Evolutionary conservation across 2,888 invertebrate species (phyloP), one percentile per base, ranked within the genome.

Genomic region (Drosophila nigricruria): DNA sequence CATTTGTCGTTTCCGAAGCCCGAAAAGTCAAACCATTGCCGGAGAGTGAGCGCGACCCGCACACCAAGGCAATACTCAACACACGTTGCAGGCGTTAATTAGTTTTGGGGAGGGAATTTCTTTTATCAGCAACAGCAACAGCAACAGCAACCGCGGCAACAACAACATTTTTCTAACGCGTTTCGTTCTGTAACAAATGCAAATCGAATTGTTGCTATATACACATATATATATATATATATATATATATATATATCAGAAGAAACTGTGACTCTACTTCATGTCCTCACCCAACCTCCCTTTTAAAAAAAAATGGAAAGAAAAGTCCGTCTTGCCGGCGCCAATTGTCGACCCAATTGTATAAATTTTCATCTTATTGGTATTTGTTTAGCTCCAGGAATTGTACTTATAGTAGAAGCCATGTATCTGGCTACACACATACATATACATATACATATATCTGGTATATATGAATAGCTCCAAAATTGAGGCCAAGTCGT

Each of bases 31-130:
- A 45, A 61, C 59, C 54, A 40, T 58, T 50, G 49, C 59, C 60
- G 36, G 43, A 62, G 61, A 65, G 54, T 30, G 62, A 73, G 47
- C 73, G 57, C 73, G 57, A 74, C 75, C 77, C 79, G 70, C 77
- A 77, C 52, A 65, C 52, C 27, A 42, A 68, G 25, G 42, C 32
- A 43, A 75, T 53, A 25, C 36, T 4, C 64, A 59, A 65, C 23
- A 87, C 73, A 79, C 76, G 75, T 88, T 89, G 81, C 82, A 89
- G 78, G 89, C 89, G 88, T 82, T 88, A 88, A 88, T 88, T 88
- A 81, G 78, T 83, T 88, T 88, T 88, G 77, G 76, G 56, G 54
- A 53, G 79, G 70, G 77, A 73, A 81, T 87, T 86, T 81, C 81
- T 74, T 82, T 86, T 89, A 89, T 87, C 85, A 89, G 88, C 43